Conservation (phyloP, 2,888 invertebrate genomes). For the Zonitis immaculata region DNA sequence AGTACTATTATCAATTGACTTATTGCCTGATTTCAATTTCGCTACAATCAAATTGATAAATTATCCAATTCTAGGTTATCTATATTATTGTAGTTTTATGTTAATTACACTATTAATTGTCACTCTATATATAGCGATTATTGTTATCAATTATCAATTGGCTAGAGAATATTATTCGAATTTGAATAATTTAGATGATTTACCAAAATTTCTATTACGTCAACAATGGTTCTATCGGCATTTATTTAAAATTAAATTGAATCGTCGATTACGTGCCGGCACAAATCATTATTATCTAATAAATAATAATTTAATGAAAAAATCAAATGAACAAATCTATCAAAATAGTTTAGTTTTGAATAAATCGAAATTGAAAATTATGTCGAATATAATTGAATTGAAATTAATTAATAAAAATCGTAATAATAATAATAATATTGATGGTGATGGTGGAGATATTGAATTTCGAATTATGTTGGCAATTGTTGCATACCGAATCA, state of each 20-base stretch:
- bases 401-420: too few relatives aligned
- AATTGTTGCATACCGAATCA: constrained; percentile 21
- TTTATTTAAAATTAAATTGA: constrained; percentile 16
- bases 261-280: constrained; percentile 16
- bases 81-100: constrained; percentile 19
- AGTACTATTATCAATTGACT: constrained; percentile 23
- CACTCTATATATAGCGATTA: constrained; percentile 28
- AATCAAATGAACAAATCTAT: constrained; percentile 27
- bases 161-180: constrained; percentile 29
- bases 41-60: background rate
- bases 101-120: constrained; percentile 18
- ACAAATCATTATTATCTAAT: too few relatives aligned
- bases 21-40: constrained; percentile 20
- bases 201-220: constrained; percentile 26
- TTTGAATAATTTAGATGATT: constrained; percentile 16
- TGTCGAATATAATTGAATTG: constrained; percentile 25
- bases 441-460: constrained; percentile 17
- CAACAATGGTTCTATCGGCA: constrained; percentile 25
- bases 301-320: too few relatives aligned
- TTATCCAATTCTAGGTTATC: background rate
- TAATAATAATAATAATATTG: background rate
- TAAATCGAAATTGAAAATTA: constrained; percentile 22
- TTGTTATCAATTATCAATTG: constrained; percentile 27
- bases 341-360: constrained; percentile 24
- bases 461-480: constrained; percentile 27